These are phyloP conservation scores for Tadarida brasiliensis DNA, from an alignment of 2,797 vertebrate genomes.

Conservation along the genomic window DNA sequence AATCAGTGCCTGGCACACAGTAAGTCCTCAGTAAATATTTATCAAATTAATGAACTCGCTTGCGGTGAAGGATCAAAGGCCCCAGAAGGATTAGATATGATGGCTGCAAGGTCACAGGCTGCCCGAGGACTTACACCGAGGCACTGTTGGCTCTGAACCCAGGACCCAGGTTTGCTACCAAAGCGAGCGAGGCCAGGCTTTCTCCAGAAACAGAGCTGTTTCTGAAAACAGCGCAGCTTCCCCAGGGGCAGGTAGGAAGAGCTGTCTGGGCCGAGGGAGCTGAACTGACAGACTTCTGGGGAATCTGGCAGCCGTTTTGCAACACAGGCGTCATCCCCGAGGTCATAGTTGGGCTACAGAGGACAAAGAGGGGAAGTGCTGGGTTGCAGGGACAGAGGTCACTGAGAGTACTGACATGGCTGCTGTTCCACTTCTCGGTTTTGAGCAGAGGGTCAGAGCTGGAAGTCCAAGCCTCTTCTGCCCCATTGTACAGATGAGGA, in stretches of 20 bases:
- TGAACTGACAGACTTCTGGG: not conserved
- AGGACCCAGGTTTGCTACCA: not conserved
- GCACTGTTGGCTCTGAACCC: not conserved
- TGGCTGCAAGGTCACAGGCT: not conserved
- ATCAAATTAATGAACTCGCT: not conserved
- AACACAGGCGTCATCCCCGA: not conserved
- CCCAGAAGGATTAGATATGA: not conserved
- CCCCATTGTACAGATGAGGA: not conserved
- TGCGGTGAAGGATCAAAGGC: not conserved
- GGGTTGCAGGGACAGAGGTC: not conserved
- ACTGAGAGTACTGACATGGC: not conserved
- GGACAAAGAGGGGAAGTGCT: not conserved
- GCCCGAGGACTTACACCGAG: not conserved
- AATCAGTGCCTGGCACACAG: not conserved
- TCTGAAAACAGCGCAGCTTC: not conserved
- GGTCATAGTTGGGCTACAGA: not conserved
- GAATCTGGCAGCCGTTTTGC: conserved; percentile 21
- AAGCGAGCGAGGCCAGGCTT: not conserved
- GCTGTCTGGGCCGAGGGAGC: rapidly evolving
- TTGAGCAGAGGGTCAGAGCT: not conserved
- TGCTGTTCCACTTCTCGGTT: not conserved
- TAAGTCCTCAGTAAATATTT: not conserved
- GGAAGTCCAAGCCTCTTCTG: not conserved
- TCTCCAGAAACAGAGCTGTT: conserved; percentile 41
- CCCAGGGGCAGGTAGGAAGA: not conserved